phyloP scores from a whole-genome alignment of 2,113 vertebrate genomes.

The Girardinichthys multiradiatus region DNA sequence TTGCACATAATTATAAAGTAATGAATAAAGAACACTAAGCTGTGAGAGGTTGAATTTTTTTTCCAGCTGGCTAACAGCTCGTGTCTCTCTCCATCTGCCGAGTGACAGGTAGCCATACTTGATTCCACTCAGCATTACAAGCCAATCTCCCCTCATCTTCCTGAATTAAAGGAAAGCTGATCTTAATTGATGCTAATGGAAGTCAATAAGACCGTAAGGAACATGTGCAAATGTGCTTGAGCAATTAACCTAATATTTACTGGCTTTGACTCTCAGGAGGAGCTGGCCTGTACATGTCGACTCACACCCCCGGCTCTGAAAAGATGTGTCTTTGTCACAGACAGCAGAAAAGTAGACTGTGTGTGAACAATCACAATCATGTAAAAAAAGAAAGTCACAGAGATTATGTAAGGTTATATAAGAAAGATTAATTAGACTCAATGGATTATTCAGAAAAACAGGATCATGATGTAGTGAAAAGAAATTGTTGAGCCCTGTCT shows the following conservation, averaged over 20 bases:
- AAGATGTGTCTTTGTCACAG: constrained; percentile 21
- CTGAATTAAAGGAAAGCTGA: constrained; percentile 58
- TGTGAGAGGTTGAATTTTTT: constrained; percentile 26
- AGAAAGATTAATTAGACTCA: neutral
- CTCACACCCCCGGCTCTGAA: constrained; percentile 31
- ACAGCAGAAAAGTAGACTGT: neutral
- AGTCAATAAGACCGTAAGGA: constrained; percentile 61
- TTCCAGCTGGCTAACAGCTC: neutral
- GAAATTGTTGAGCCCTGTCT: neutral
- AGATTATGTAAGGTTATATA: constrained; percentile 7
- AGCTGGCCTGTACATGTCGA: constrained; percentile 30
- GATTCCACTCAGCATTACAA: constrained; percentile 31
- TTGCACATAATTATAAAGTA: neutral
- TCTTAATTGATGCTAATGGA: constrained; percentile 77
- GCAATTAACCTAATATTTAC: constrained; percentile 80
- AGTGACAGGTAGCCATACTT: constrained; percentile 38
- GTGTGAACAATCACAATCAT: constrained; percentile 13
- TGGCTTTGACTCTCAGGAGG: constrained; percentile 62
- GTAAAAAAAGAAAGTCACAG: neutral
- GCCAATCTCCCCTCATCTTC: constrained; percentile 26
- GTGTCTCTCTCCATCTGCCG: neutral
- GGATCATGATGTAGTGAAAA: neutral
- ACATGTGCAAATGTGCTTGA: constrained; percentile 68
- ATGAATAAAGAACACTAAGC: constrained; percentile 9
- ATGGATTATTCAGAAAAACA: constrained; percentile 2